Evolutionary conservation across 2,113 vertebrate species (phyloP).

Genomic region (Mormoops blainvillei): DNA sequence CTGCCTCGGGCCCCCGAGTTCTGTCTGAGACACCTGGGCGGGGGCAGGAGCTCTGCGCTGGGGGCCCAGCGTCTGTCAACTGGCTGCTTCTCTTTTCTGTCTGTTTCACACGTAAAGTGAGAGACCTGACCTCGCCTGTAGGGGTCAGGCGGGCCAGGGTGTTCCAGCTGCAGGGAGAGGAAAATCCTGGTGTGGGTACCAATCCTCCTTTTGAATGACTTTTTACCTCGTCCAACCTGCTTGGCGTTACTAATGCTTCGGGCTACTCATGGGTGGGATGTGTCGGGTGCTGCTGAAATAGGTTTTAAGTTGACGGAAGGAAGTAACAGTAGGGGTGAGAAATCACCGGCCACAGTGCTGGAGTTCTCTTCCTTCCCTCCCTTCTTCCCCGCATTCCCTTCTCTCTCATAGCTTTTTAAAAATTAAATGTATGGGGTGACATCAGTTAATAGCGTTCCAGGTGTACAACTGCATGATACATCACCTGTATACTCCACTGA

Average conservation of each 20-base stretch:
- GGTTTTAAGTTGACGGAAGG: background rate
- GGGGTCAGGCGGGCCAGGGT: background rate
- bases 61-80: background rate
- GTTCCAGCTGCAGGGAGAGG: background rate
- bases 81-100: background rate
- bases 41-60: background rate
- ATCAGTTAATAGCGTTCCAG: background rate
- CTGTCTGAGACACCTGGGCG: background rate
- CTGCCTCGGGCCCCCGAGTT: background rate
- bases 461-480: rapidly evolving
- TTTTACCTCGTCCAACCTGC: background rate
- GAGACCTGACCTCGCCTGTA: background rate
- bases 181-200: no score
- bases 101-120: background rate
- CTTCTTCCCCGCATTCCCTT: background rate
- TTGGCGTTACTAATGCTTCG: background rate
- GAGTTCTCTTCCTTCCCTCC: background rate
- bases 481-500: background rate
- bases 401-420: background rate
- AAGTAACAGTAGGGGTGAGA: rapidly evolving
- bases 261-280: background rate
- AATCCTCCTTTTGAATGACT: background rate
- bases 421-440: background rate
- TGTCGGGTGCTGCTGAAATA: rapidly evolving
- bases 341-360: rapidly evolving